These are phyloP conservation scores for Lasius platythorax DNA, from an alignment of 2,888 invertebrate genomes.

Conservation along the genomic window DNA sequence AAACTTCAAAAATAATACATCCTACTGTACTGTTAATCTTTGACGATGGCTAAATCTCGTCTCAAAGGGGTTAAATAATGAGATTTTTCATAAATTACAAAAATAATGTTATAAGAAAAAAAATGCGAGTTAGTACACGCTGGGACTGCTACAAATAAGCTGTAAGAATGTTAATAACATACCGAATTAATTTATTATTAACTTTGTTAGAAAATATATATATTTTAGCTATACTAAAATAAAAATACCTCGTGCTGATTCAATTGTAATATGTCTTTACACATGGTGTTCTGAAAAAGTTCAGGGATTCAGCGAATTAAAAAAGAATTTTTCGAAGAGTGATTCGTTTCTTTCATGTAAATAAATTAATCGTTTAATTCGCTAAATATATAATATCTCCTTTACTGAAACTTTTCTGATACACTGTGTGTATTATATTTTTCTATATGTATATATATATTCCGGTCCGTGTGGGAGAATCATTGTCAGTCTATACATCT, in stretches of 20 bases:
- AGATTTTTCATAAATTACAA: slow-evolving; percentile 23
- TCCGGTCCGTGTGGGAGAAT: not conserved
- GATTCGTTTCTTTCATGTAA: not conserved
- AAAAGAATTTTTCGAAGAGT: slow-evolving; percentile 13
- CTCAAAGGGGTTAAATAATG: not conserved
- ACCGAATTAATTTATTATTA: slow-evolving; percentile 34
- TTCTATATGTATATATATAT: slow-evolving; percentile 55
- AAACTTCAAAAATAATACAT: not conserved
- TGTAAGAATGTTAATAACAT: slow-evolving; percentile 21
- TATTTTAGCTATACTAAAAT: slow-evolving; percentile 18
- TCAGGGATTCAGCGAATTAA: slow-evolving; percentile 7
- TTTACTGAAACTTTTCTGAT: slow-evolving; percentile 30
- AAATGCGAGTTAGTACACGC: not conserved
- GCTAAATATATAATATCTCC: slow-evolving; percentile 28
- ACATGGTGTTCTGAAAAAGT: slow-evolving; percentile 18
- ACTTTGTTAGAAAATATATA: not conserved
- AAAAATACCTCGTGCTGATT: slow-evolving; percentile 26
- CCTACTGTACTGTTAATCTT: not conserved
- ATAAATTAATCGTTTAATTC: slow-evolving; percentile 31
- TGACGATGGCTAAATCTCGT: not conserved
- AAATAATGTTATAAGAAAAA: not conserved
- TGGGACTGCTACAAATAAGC: not conserved
- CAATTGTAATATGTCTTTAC: not conserved
- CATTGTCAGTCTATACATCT: not conserved
- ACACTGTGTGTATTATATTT: slow-evolving; percentile 59